Evolutionary conservation across 2,113 vertebrate species (phyloP).

Genomic region (Lucifuga dentata): DNA sequence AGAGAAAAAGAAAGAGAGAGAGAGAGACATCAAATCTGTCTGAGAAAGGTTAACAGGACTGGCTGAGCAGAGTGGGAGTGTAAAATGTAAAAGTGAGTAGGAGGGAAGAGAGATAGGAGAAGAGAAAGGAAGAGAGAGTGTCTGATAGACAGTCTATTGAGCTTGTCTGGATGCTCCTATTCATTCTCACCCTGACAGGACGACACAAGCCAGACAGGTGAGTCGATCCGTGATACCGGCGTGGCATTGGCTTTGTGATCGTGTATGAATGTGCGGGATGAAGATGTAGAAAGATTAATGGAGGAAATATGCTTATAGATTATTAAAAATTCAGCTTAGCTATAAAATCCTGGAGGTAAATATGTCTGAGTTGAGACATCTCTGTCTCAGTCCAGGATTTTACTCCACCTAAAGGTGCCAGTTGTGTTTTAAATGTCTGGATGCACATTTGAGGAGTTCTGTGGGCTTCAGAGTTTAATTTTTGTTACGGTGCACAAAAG

Average conservation of each 20-base stretch:
- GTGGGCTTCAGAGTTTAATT: conserved; percentile 9
- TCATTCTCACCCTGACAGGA: conserved; percentile 41
- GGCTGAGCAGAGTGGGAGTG: conserved; percentile 75
- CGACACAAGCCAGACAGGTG: conserved; percentile 62
- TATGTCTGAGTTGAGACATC: too few species aligned
- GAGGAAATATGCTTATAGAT: not conserved
- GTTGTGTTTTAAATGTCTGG: not conserved
- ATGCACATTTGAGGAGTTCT: conserved; percentile 32
- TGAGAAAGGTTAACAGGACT: conserved; percentile 77
- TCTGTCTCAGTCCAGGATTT: not conserved
- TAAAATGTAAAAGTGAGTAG: conserved; percentile 75
- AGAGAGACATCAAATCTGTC: conserved; percentile 61
- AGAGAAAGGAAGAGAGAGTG: conserved; percentile 62
- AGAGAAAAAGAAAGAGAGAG: conserved; percentile 52
- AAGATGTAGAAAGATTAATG: conserved; percentile 18
- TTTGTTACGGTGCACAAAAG: not conserved
- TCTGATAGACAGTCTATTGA: conserved; percentile 69
- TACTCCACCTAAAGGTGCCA: not conserved
- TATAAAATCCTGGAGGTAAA: too few species aligned
- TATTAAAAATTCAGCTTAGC: too few species aligned
- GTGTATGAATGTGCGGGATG: conserved; percentile 7
- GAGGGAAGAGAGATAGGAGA: conserved; percentile 73
- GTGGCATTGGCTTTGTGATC: not conserved
- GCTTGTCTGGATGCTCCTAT: conserved; percentile 69
- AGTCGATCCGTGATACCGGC: conserved; percentile 1